Conservation (phyloP, 2,113 vertebrate genomes). For the Corydoras sp. region DNA sequence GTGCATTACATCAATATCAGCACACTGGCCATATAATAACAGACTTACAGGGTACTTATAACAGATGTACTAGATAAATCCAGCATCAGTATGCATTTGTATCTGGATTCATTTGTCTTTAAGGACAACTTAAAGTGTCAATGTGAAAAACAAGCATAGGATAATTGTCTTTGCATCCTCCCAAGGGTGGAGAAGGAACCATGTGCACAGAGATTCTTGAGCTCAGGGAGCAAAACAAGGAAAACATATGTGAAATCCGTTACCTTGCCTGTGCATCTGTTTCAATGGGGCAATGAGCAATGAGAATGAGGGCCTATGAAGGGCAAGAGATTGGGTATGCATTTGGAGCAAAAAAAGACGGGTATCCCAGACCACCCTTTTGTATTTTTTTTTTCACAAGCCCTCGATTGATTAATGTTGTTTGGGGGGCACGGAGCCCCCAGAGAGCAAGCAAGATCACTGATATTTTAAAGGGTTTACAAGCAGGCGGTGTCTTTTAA, state of each 20-base stretch:
- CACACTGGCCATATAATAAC: conserved; percentile 8
- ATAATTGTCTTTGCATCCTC: conserved; percentile 49
- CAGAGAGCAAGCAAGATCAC: conserved; percentile 69
- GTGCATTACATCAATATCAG: background rate
- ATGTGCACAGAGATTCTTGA: conserved; percentile 54
- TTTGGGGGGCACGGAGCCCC: conserved; percentile 63
- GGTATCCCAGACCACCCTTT: conserved; percentile 42
- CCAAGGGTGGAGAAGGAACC: conserved; percentile 50
- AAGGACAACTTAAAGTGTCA: conserved; percentile 34
- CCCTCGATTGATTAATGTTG: conserved; percentile 71
- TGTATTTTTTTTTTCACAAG: conserved; percentile 45
- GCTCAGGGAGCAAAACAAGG: conserved; percentile 51
- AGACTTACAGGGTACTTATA: no score
- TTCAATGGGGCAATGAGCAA: conserved; percentile 55
- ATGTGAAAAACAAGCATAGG: conserved; percentile 42
- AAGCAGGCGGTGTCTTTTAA: conserved; percentile 75
- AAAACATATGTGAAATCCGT: conserved; percentile 72
- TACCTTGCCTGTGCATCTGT: conserved; percentile 54
- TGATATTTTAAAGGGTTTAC: conserved; percentile 81
- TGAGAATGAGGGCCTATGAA: conserved; percentile 39
- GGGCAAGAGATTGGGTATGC: background rate
- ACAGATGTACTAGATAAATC: conserved; percentile 32
- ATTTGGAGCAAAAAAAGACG: conserved; percentile 56
- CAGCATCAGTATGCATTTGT: conserved; percentile 14
- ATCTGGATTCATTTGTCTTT: conserved; percentile 28